Conservation (phyloP, 2,888 invertebrate genomes). For the Vanessa cardui region DNA sequence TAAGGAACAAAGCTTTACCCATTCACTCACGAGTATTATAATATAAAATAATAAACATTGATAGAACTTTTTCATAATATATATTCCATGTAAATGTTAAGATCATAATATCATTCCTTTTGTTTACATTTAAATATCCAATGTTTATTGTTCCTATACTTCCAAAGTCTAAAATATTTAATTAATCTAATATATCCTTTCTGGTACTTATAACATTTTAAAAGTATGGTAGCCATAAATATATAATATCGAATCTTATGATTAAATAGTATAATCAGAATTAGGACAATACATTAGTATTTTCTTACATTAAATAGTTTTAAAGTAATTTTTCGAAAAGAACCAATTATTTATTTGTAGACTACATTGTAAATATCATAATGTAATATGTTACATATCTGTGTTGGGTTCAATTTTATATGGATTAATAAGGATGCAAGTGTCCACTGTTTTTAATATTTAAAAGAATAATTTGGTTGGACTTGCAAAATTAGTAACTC, state of each 20-base stretch:
- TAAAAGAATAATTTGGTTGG: neutral
- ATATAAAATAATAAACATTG: neutral
- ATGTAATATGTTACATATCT: slow-evolving; percentile 65
- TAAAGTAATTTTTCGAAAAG: slow-evolving; percentile 41
- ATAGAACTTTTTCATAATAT: neutral
- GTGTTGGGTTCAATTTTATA: slow-evolving; percentile 56
- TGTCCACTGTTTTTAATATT: slow-evolving; percentile 28
- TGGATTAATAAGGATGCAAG: slow-evolving; percentile 35
- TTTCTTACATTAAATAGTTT: slow-evolving; percentile 38
- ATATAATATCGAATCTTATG: slow-evolving; percentile 53
- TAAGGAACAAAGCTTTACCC: slow-evolving; percentile 19
- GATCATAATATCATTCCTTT: no score
- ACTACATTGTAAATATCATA: slow-evolving; percentile 64
- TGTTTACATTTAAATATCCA: neutral
- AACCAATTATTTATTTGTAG: slow-evolving; percentile 49
- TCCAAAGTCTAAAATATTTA: neutral
- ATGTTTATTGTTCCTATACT: slow-evolving; percentile 6
- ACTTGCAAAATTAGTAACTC: neutral
- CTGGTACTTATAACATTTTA: neutral
- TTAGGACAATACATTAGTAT: slow-evolving; percentile 61
- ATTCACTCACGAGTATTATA: neutral
- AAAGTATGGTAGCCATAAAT: neutral
- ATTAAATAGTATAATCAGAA: slow-evolving; percentile 52
- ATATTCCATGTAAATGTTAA: neutral
- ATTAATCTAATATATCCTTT: neutral